Evolutionary conservation across 2,113 vertebrate genomes (phyloP), one percentile per base, ranked within the genome.

Genomic region (Cavia porcellus): DNA sequence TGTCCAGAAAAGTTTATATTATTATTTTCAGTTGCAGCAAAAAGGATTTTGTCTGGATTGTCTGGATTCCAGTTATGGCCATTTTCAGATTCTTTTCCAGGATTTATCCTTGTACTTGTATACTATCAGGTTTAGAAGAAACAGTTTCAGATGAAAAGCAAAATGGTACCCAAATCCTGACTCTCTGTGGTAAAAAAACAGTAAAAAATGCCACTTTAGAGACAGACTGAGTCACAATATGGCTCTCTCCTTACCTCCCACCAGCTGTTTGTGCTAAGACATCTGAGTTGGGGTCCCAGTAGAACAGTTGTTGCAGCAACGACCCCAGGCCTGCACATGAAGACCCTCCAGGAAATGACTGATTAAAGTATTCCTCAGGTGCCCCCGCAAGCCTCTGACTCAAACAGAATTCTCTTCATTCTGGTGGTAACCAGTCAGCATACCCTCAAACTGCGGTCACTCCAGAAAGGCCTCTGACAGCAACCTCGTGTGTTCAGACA

Each of bases 111-210:
- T 64, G 0, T 32, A 66, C 1, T 95, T 38, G 9, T 79, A 14
- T 91, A 0, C 24, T 62, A 30, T 45, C 86, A 77, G 4, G 13
- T 98, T n/a, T 97, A 75, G 77, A 97, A 98, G 83, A 95, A 94
- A 81, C 77, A 42, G 38, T 86, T 24, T 84, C 96, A 91, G 86
- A 95, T 5, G 52, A 45, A 84, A 95, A 97, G 95, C 47, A 97
- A 97, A 93, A 97, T 4, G 35, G 97, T 99, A 77, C 99, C 99
- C 1, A 99, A 98, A 52, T 98, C 98, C 89, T 98, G 99, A 98
- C 98, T 99, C 70, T 96, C 74, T 77, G 98, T 98, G 93, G 98
- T 98, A 7, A 87, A 98, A 93, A 97, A 98, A n/a, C 38, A 38
- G 74, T 17, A 87, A 98, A 93, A 97, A 98, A n/a, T 79, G 87